Conservation (phyloP, 2,113 vertebrate species). For the Salvelinus fontinalis region DNA sequence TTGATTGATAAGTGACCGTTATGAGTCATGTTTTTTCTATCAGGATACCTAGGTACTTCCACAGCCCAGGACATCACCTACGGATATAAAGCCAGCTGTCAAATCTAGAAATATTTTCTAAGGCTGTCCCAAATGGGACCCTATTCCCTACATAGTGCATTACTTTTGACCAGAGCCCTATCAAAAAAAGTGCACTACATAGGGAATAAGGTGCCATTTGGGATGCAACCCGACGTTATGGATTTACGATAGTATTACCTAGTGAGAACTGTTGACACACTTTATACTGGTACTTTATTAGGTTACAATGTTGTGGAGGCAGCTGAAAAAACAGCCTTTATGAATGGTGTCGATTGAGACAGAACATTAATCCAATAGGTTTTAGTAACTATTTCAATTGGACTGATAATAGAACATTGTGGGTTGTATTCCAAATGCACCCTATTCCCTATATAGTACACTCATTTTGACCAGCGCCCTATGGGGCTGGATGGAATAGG, state of each 20-base stretch:
- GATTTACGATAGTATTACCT: conserved; percentile 38
- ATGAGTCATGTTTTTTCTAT: background rate
- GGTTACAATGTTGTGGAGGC: conserved; percentile 25
- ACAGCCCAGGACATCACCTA: conserved; percentile 37
- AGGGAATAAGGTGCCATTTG: too few species aligned
- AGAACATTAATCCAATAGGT: background rate
- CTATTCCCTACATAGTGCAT: too few species aligned
- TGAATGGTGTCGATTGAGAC: conserved; percentile 14
- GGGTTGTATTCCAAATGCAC: background rate
- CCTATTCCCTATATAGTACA: too few species aligned
- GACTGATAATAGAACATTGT: background rate
- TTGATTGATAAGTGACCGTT: conserved; percentile 29
- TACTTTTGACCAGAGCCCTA: too few species aligned
- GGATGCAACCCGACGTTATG: background rate
- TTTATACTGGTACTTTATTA: conserved; percentile 20
- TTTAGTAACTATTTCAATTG: conserved; percentile 5
- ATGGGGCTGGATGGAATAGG: too few species aligned
- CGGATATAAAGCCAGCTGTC: conserved; percentile 11
- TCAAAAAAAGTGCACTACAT: too few species aligned
- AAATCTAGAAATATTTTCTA: conserved; percentile 44
- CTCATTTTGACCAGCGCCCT: too few species aligned
- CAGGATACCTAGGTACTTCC: background rate
- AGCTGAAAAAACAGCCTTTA: conserved; percentile 45
- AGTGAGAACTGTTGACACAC: background rate
- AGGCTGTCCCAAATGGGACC: too few species aligned